A percentile compares a stretch with the other conserved stretches of the same genome.
Evolutionary conservation across 1,140 invertebrate species (phyloP).

Genomic region (Drosophila bifasciata): DNA sequence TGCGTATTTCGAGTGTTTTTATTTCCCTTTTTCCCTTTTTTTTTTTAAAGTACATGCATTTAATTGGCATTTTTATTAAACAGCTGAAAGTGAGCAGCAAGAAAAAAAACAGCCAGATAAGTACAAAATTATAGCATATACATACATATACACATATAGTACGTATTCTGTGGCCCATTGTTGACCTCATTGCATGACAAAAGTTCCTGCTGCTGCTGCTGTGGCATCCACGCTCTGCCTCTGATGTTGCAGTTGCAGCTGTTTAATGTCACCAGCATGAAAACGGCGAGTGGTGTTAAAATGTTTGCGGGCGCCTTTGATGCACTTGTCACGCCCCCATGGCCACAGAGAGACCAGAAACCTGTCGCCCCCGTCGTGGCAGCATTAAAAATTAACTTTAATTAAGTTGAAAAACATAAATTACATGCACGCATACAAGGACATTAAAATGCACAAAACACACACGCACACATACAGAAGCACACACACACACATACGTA

Average conservation of each 20-base stretch:
- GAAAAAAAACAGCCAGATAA: constrained; percentile 2
- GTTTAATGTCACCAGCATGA: constrained; percentile 80
- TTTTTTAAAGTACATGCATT: constrained; percentile 59
- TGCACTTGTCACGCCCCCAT: constrained; percentile 64
- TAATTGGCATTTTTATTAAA: constrained; percentile 78
- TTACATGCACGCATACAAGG: constrained; percentile 62
- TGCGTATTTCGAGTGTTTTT: constrained; percentile 20
- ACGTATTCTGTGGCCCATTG: constrained; percentile 60
- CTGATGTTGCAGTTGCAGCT: constrained; percentile 38
- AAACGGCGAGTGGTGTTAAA: constrained; percentile 79
- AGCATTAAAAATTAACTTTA: constrained; percentile 81
- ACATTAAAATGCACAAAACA: constrained; percentile 59
- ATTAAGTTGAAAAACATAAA: constrained; percentile 82
- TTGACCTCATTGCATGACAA: constrained; percentile 79
- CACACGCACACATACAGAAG: constrained; percentile 1
- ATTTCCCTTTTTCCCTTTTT: constrained; percentile 2
- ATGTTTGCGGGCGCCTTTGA: constrained; percentile 78
- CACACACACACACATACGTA: constrained; percentile 14
- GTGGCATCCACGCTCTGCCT: too few species aligned
- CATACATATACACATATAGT: background rate
- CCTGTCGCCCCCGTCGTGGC: constrained; percentile 54
- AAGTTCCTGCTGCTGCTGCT: constrained; percentile 55
- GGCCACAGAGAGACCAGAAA: constrained; percentile 26
- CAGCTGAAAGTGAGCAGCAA: constrained; percentile 39
- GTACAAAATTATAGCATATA: constrained; percentile 52